These are phyloP conservation scores for rat (Rattus norvegicus) DNA, from an alignment of 2,113 vertebrate species.

Conservation along the genomic window GRCr8 NC_086039.1:72833001-72833500, in stretches of 20 bases:
- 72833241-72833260: not conserved
- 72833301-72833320: conserved; percentile 10
- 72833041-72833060: not conserved
- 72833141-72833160: not conserved
- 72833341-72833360: not conserved
- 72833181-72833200: not conserved
- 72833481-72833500: conserved; percentile 4
- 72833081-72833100: not conserved
- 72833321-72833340: conserved; percentile 23
- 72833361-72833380: not conserved
- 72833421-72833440: conserved; percentile 14
- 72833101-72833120: not conserved
- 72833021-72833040: conserved; percentile 10
- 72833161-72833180: conserved; percentile 16
- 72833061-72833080: not conserved
- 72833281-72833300: not conserved
- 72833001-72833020: not conserved
- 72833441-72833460: conserved; percentile 45
- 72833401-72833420: not conserved
- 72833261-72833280: not conserved
- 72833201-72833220: conserved; percentile 15
- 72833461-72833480: not conserved
- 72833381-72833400: conserved; percentile 35
- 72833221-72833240: not conserved
- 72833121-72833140: not conserved